Conservation (phyloP, 1,140 invertebrate species). For the Penaeus vannamei region DNA sequence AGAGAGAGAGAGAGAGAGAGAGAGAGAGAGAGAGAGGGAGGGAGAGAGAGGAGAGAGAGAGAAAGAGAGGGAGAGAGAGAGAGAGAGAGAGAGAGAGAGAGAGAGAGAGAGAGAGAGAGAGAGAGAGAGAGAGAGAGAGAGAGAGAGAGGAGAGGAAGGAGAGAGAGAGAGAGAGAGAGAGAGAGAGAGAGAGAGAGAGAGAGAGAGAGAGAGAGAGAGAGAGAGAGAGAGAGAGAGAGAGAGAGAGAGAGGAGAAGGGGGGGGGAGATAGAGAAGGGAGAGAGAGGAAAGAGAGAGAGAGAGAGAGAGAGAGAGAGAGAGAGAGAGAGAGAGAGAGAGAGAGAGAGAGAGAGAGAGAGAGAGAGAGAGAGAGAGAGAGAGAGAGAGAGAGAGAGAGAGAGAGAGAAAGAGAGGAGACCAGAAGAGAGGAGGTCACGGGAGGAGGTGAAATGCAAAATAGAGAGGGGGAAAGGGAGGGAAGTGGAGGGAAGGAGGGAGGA, state of each 20-base stretch:
- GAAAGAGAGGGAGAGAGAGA: neutral
- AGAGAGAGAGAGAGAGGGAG: neutral
- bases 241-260: neutral
- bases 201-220: neutral
- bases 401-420: neutral
- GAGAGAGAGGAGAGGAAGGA: neutral
- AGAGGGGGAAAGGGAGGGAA: neutral
- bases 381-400: neutral
- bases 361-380: neutral
- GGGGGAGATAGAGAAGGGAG: neutral
- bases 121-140: neutral
- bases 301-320: conserved; percentile 16
- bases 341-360: neutral
- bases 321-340: neutral
- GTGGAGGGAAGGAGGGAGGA: too few species aligned
- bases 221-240: neutral
- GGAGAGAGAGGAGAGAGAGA: neutral
- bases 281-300: neutral
- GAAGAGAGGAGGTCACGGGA: neutral
- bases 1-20: too few species aligned
- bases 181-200: neutral
- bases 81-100: neutral
- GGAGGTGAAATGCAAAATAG: neutral
- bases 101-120: neutral
- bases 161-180: neutral